Evolutionary conservation across 2,888 invertebrate genomes (phyloP), one percentile per base, ranked within the genome.

Genomic region (Tridacna gigas): DNA sequence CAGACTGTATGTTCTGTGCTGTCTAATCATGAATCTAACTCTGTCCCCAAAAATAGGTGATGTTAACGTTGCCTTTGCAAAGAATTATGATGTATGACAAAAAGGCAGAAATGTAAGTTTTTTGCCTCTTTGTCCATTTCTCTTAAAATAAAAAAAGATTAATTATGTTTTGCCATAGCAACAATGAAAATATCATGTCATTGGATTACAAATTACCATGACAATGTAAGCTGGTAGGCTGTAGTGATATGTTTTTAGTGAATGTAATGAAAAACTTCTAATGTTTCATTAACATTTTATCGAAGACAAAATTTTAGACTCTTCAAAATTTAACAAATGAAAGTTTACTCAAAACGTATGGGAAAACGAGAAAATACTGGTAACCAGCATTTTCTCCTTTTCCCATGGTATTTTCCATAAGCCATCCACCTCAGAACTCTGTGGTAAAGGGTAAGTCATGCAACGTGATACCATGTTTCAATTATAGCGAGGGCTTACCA

Each of bases 161-260:
- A 67, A 67, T 67, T 66, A 66, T 37, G 26, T 18, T 28, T 63
- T 45, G n/a, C 67, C 45, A 67, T 67, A 20, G 67, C 45, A 67
- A 67, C 67, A 67, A 37, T 26, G 45, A 45, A 45, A 67, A 67
- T 45, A 45, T 67, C 45, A 45, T 67, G 67, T 67, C 20, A 45
- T 67, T 18, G 47, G 37, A 67, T 67, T 37, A 67, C 45, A n/a
- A 45, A 67, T 67, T 67, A 67, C 45, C 67, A 67, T 67, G 67
- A 67, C 67, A 67, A 67, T 67, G 45, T 67, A 45, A 37, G 67
- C n/a, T 37, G 15, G 45, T 9, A 45, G 67, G 47, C n/a, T 45
- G 45, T 45, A 45, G 67, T 56, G 56, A 45, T 67, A 67, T 67
- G 67, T 67, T 67, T 67, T 67, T 20, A 56, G 67, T 20, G 3